phyloP scores from a whole-genome alignment of 2,888 invertebrate species.

The Polydrusus pterygomalis region DNA sequence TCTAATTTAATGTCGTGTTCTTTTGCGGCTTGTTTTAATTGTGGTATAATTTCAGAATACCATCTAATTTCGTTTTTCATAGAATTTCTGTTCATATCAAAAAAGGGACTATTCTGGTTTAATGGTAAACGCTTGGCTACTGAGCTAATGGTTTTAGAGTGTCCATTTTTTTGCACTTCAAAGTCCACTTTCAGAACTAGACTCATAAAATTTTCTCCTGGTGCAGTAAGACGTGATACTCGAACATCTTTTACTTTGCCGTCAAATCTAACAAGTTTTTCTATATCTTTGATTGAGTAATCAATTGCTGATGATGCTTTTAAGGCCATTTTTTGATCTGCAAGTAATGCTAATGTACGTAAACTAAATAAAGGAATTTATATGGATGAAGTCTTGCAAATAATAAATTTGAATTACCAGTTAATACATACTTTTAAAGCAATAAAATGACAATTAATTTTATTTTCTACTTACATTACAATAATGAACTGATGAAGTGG shows the following conservation, averaged over 20 bases:
- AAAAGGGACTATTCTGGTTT: not conserved
- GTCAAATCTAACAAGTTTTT: constrained; percentile 25
- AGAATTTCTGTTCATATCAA: not conserved
- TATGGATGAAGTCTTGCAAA: too few species aligned
- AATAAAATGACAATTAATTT: too few species aligned
- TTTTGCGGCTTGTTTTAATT: constrained; percentile 43
- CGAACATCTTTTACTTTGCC: constrained; percentile 30
- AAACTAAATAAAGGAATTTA: too few species aligned
- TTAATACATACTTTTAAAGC: too few species aligned
- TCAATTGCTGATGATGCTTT: constrained; percentile 1
- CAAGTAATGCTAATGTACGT: not conserved
- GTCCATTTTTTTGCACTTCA: constrained; percentile 48
- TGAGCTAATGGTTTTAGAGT: constrained; percentile 41
- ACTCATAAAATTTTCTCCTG: constrained; percentile 53
- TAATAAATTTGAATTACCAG: too few species aligned
- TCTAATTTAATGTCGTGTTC: constrained; percentile 28
- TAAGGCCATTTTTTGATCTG: constrained; percentile 11
- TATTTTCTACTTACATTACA: too few species aligned
- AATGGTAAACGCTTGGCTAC: constrained; percentile 48
- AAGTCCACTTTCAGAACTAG: constrained; percentile 48
- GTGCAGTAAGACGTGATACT: constrained; percentile 42
- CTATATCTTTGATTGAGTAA: constrained; percentile 33
- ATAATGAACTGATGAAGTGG: too few species aligned
- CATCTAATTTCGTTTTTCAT: constrained; percentile 50
- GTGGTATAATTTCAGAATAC: constrained; percentile 50